phyloP scores from a whole-genome alignment of 2,113 vertebrate genomes.

The Macquaria ambigua region DNA sequence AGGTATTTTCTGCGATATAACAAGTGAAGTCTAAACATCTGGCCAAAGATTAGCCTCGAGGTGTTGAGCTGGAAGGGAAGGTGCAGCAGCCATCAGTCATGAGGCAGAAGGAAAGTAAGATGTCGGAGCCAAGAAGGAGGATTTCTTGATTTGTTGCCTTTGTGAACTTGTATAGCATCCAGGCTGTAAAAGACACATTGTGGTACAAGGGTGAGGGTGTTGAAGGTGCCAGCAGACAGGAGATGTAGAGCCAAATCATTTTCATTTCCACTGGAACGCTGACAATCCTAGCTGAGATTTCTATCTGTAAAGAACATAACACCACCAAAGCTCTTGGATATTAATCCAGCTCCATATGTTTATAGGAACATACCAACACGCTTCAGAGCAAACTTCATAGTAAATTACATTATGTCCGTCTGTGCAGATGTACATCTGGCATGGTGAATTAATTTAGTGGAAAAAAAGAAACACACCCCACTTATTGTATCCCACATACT shows the following conservation, averaged over 20 bases:
- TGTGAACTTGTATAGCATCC: background rate
- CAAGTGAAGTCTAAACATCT: conserved; percentile 19
- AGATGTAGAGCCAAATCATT: conserved; percentile 4
- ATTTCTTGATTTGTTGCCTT: conserved; percentile 19
- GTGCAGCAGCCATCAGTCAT: conserved; percentile 4
- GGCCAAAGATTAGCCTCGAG: background rate
- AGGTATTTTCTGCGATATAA: background rate
- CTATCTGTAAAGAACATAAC: background rate
- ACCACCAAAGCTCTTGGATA: background rate
- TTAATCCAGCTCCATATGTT: background rate
- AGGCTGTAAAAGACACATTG: background rate
- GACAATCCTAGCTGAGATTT: conserved; percentile 3
- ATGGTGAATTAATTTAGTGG: background rate
- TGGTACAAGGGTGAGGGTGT: background rate
- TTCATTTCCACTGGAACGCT: conserved; percentile 9
- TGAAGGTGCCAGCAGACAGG: background rate
- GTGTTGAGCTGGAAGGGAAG: conserved; percentile 13
- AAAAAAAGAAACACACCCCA: background rate
- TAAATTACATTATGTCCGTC: background rate
- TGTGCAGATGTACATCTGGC: background rate
- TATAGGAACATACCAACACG: background rate
- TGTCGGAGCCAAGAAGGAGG: background rate
- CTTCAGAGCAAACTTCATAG: conserved; percentile 18
- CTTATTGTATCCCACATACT: background rate
- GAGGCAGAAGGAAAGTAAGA: background rate